These are phyloP conservation scores for Eristalis intricaria DNA, from an alignment of 2,888 invertebrate genomes.

Conservation along the genomic window DNA sequence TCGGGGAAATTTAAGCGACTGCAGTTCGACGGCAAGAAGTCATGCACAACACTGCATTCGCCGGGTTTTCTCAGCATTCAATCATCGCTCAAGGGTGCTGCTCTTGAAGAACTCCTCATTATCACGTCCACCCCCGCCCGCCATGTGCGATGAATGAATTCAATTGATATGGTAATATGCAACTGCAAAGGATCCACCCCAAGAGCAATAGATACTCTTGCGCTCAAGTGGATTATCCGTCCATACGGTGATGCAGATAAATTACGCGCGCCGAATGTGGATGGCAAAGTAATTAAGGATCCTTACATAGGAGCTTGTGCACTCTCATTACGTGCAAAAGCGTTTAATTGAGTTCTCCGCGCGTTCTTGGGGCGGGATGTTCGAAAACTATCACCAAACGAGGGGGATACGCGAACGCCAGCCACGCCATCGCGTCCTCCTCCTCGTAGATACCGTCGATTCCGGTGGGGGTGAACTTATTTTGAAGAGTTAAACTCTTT, in stretches of 20 bases:
- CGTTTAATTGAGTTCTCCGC: constrained; percentile 56
- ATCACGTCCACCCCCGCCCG: too few relatives aligned
- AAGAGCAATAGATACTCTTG: too few relatives aligned
- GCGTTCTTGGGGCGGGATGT: background rate
- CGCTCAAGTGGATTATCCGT: too few relatives aligned
- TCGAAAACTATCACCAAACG: constrained; percentile 39
- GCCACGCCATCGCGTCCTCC: background rate
- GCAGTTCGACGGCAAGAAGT: too few relatives aligned
- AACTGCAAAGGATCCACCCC: too few relatives aligned
- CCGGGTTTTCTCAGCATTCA: too few relatives aligned
- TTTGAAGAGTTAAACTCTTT: constrained; percentile 50
- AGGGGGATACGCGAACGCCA: background rate
- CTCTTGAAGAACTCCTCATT: too few relatives aligned
- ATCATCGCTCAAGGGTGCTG: too few relatives aligned
- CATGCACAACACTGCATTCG: too few relatives aligned
- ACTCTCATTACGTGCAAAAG: constrained; percentile 57
- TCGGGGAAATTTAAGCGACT: too few relatives aligned
- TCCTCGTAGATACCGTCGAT: background rate
- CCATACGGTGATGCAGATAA: constrained; percentile 51
- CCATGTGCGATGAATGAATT: too few relatives aligned
- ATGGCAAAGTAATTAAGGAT: constrained; percentile 59
- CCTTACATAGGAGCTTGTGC: constrained; percentile 29
- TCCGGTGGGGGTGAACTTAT: constrained; percentile 24
- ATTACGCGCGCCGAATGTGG: constrained; percentile 54
- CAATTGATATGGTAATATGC: too few relatives aligned